phyloP scores from a whole-genome alignment of 1,140 invertebrate species.

The Dinothrombium tinctorium region DNA sequence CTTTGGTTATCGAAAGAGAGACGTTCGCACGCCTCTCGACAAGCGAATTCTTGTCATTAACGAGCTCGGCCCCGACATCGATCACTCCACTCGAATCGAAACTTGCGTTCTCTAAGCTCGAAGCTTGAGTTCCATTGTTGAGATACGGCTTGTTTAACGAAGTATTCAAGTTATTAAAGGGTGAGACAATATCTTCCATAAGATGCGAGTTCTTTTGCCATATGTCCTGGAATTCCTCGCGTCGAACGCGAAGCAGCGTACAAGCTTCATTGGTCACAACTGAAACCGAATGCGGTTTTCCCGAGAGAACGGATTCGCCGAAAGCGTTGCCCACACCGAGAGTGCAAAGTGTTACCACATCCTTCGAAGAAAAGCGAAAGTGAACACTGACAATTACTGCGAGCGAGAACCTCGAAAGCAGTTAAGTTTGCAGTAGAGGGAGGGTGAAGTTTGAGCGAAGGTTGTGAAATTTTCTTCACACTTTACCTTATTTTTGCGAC shows the following conservation, averaged over 20 bases:
- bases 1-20: no score
- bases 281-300: slow-evolving; percentile 41
- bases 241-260: slow-evolving; percentile 44
- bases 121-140: not conserved
- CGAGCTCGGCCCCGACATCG: not conserved
- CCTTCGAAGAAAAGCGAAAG: slow-evolving; percentile 22
- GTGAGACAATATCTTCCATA: slow-evolving; percentile 17
- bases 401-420: no score
- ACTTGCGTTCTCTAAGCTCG: no score
- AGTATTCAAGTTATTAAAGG: slow-evolving; percentile 6
- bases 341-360: slow-evolving; percentile 35
- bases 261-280: slow-evolving; percentile 45
- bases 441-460: no score
- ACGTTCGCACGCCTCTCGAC: not conserved
- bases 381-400: no score
- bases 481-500: no score
- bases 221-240: slow-evolving; percentile 44
- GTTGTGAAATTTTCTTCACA: no score
- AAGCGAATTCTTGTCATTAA: not conserved
- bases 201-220: slow-evolving; percentile 19
- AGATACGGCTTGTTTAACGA: not conserved
- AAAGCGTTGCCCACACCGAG: slow-evolving; percentile 48
- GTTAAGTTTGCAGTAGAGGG: no score
- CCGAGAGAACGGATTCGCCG: slow-evolving; percentile 44
- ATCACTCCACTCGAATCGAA: no score